Evolutionary conservation across 2,113 vertebrate species (phyloP), one percentile per base, ranked within the genome.

Genomic region (Castor canadensis): DNA sequence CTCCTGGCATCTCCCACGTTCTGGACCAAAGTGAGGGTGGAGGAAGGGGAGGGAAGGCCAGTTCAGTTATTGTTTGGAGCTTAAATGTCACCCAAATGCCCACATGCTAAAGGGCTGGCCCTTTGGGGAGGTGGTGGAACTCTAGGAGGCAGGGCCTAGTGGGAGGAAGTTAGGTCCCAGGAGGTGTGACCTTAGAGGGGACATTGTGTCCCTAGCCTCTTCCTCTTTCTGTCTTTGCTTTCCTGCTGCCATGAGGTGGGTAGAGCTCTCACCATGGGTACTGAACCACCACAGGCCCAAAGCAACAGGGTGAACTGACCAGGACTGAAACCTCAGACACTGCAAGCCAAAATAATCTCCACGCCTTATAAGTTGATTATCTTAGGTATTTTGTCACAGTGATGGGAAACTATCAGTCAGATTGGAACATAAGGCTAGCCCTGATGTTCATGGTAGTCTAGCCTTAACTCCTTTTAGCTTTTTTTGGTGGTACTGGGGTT

Each of bases 41-140:
- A 1, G 40, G 62, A 1, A 22, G 16, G 20, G n/a, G 28, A 38
- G 5, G 1, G 45, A 38, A 0, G 19, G 28, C 11, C 6, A 43
- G 79, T 60, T n/a, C n/a, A n/a, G 75, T 17, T 73, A 40, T n/a
- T 52, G 49, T 20, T n/a, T 4, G 75, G 47, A 52, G 20, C 35
- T 38, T 54, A 79, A 40, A 16, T 58, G 38, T 40, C n/a, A n/a
- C 38, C 26, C 35, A 49, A 16, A 38, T 54, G 26, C 56, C 38
- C 87, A 13, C 3, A 9, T 52, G 35, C 72, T 66, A 1, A 9
- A 35, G 62, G 35, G 35, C 54, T 77, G 87, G 35, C 45, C 17
- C 54, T 64, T 4, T 15, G 32, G 19, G 26, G 32, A 45, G 40
- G 52, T 16, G 20, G 64, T 71, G 77, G 40, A 26, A 38, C 43